A percentile compares a stretch with the other conserved stretches of the same genome.
These are phyloP conservation scores for Thripadectes ignobilis DNA, from an alignment of 2,797 vertebrate genomes.

Conservation along the genomic window DNA sequence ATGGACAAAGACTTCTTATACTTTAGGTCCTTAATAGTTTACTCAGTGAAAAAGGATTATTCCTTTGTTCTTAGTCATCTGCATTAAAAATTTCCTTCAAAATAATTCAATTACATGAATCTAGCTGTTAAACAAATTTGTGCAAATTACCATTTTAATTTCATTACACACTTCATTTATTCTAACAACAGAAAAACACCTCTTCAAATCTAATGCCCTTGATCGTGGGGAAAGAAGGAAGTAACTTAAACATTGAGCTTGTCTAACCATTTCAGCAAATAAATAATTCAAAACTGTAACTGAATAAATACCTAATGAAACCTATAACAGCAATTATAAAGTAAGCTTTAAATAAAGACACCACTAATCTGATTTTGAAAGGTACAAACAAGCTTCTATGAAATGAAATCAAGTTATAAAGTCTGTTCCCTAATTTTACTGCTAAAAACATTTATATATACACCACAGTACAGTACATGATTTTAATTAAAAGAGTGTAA, in stretches of 20 bases:
- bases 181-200: not conserved
- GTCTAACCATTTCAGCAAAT: not conserved
- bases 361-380: not conserved
- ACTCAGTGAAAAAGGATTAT: not conserved
- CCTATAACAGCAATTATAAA: not conserved
- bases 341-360: not conserved
- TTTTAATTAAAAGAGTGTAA: not conserved
- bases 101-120: not conserved
- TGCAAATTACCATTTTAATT: not conserved
- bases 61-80: not conserved
- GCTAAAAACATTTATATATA: not conserved
- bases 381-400: not conserved
- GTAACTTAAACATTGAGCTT: not conserved
- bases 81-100: not conserved
- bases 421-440: not conserved
- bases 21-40: not conserved
- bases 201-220: not conserved
- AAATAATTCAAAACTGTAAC: not conserved
- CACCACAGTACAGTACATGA: not conserved
- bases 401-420: not conserved
- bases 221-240: not conserved
- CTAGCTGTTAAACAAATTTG: not conserved
- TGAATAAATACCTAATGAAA: not conserved
- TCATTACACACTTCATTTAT: not conserved
- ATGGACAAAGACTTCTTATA: not conserved